Evolutionary conservation across 2,797 vertebrate species (phyloP).

Genomic region (Pteronotus mesoamericanus): DNA sequence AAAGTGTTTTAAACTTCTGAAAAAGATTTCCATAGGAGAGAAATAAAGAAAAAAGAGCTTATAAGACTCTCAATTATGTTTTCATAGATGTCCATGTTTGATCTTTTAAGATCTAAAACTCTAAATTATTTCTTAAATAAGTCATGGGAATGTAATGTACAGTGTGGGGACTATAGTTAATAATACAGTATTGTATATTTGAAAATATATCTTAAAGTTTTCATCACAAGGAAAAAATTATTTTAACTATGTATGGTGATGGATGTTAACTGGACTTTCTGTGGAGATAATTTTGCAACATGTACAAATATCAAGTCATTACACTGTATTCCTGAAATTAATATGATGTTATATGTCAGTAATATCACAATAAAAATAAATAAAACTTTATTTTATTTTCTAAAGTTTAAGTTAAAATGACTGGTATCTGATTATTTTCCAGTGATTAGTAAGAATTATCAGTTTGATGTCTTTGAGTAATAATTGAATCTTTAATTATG

Average conservation of each 20-base stretch:
- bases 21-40: background rate
- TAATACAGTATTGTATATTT: background rate
- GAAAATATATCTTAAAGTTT: background rate
- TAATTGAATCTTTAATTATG: background rate
- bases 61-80: background rate
- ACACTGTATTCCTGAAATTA: background rate
- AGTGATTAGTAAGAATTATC: background rate
- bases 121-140: conserved; percentile 12
- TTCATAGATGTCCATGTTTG: background rate
- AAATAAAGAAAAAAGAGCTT: background rate
- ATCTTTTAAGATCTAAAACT: background rate
- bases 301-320: background rate
- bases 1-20: background rate
- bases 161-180: background rate
- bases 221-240: background rate
- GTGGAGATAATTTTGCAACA: background rate
- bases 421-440: background rate
- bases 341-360: background rate
- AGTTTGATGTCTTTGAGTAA: background rate
- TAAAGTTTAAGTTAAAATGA: background rate
- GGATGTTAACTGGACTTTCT: background rate
- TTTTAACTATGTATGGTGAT: background rate
- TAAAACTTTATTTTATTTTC: background rate
- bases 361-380: background rate
- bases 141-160: background rate